Conservation (phyloP, 1,140 invertebrate species). For the Physella acuta region DNA sequence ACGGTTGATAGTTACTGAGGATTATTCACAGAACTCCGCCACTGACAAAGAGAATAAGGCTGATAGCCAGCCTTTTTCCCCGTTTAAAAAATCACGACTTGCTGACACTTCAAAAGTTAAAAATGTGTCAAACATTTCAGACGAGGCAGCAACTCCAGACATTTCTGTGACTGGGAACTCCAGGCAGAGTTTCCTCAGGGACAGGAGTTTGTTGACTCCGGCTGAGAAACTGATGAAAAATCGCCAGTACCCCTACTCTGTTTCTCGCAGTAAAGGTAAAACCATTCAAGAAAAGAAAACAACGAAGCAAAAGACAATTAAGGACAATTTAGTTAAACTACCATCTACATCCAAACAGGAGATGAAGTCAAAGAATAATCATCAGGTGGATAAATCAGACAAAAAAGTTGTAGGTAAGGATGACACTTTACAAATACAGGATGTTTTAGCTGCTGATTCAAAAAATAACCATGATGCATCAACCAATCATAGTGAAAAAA, state of each 20-base stretch:
- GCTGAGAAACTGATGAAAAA: not conserved
- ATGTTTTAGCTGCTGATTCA: no score
- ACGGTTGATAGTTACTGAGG: not conserved
- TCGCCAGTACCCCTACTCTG: not conserved
- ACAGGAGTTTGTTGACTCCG: not conserved
- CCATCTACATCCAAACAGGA: not conserved
- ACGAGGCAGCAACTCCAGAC: not conserved
- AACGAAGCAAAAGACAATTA: not conserved
- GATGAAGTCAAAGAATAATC: not conserved
- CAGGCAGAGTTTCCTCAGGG: not conserved
- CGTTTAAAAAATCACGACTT: not conserved
- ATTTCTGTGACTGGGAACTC: not conserved
- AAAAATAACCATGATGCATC: not conserved
- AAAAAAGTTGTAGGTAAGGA: not conserved
- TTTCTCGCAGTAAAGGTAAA: not conserved
- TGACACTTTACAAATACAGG: not conserved
- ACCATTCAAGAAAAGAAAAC: not conserved
- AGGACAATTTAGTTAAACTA: not conserved
- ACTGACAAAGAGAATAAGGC: slow-evolving; percentile 11
- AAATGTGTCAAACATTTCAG: not conserved
- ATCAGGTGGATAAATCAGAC: not conserved
- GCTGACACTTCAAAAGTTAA: not conserved
- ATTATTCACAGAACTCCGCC: not conserved
- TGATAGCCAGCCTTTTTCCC: not conserved
- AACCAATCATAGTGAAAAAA: not conserved